These are phyloP conservation scores for Orthonevra nobilis DNA, from an alignment of 2,888 invertebrate species.

Conservation along the genomic window DNA sequence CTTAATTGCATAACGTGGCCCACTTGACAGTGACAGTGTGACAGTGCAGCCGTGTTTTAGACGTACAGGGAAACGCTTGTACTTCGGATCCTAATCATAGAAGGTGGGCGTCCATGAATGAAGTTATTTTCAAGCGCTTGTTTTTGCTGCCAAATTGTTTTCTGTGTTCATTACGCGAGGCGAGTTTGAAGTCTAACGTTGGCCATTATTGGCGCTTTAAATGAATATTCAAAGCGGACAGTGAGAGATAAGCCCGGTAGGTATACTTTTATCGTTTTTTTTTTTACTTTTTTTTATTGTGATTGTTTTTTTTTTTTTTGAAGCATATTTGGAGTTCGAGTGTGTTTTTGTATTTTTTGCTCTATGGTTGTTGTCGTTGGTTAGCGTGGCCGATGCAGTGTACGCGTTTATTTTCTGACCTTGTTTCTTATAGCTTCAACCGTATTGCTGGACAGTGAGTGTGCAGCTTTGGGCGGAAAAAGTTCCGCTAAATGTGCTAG, in stretches of 20 bases:
- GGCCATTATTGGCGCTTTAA: constrained; percentile 13
- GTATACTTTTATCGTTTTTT: no score
- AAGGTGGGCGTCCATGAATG: not conserved
- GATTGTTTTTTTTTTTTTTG: not conserved
- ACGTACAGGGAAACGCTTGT: not conserved
- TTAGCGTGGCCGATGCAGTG: constrained; percentile 1
- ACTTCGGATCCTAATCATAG: not conserved
- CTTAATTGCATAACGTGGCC: constrained; percentile 16
- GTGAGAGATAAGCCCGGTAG: constrained; percentile 36
- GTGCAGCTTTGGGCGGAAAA: constrained; percentile 24
- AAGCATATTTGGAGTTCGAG: constrained; percentile 33
- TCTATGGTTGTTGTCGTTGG: no score
- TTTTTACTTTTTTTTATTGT: constrained; percentile 10
- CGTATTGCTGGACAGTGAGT: not conserved
- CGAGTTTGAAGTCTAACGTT: constrained; percentile 1
- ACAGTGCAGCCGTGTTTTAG: not conserved
- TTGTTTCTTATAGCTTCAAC: constrained; percentile 42
- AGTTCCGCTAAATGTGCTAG: constrained; percentile 42
- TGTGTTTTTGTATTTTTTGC: not conserved
- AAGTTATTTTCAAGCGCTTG: no score
- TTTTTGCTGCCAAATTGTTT: constrained; percentile 20
- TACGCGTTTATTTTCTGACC: constrained; percentile 34
- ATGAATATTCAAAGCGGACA: constrained; percentile 47
- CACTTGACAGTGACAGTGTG: not conserved
- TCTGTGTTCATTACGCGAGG: constrained; percentile 32